These are phyloP conservation scores for Huso huso DNA, from an alignment of 2,797 vertebrate genomes.

Conservation along the genomic window DNA sequence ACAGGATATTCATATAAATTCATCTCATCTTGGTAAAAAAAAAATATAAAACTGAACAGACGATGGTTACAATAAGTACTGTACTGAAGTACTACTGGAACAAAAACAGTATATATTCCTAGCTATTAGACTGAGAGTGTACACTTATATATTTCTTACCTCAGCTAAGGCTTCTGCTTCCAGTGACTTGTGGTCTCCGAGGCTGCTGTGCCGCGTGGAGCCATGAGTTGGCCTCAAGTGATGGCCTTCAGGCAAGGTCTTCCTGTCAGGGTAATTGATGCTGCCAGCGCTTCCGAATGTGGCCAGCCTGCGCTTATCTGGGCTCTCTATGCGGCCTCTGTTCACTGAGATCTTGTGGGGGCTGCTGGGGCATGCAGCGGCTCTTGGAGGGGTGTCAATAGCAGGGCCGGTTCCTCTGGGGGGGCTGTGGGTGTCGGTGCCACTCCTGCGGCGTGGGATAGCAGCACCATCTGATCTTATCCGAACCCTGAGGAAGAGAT, in stretches of 20 bases:
- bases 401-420: constrained; percentile 64
- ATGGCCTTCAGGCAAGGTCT: constrained; percentile 66
- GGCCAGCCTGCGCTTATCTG: constrained; percentile 80
- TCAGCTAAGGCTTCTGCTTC: constrained; percentile 88
- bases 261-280: constrained; percentile 87
- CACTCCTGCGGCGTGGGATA: constrained; percentile 73
- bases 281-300: constrained; percentile 86
- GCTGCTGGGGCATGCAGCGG: constrained; percentile 83
- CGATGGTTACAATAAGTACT: too few species aligned
- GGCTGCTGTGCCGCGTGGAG: constrained; percentile 76
- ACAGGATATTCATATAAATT: too few species aligned
- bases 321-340: constrained; percentile 71
- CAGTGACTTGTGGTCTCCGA: constrained; percentile 85
- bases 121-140: too few species aligned
- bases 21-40: too few species aligned
- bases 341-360: constrained; percentile 76
- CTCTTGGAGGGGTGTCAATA: constrained; percentile 73
- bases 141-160: constrained; percentile 46
- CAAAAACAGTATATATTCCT: too few species aligned
- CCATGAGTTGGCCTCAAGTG: constrained; percentile 65
- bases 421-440: constrained; percentile 74
- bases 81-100: too few species aligned
- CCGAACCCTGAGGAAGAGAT: constrained; percentile 59
- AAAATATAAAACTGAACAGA: too few species aligned
- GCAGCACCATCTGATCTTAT: constrained; percentile 82